These are phyloP conservation scores for Cylindroiulus punctatus DNA, from an alignment of 2,888 invertebrate genomes.

Conservation along the genomic window DNA sequence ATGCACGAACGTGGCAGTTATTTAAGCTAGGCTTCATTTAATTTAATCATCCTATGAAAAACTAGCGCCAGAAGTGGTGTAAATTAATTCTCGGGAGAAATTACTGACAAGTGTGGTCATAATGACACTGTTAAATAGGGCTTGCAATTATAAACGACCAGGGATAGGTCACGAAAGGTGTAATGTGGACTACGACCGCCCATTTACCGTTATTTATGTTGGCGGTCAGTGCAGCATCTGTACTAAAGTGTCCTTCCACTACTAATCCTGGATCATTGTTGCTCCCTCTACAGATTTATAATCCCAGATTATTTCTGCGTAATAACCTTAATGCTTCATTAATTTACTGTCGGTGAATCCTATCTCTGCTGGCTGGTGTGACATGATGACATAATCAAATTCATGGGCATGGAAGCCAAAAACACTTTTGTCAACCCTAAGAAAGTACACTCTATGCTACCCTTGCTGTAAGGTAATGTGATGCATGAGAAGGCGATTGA, in stretches of 20 bases:
- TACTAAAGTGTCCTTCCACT: neutral
- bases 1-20: neutral
- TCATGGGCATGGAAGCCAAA: neutral
- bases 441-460: too few species aligned
- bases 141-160: slow-evolving; percentile 29
- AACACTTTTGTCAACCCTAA: too few species aligned
- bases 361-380: neutral
- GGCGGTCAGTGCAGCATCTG: slow-evolving; percentile 14
- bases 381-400: neutral
- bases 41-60: neutral
- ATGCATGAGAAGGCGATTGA: too few species aligned
- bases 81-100: slow-evolving; percentile 25
- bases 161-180: neutral
- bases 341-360: neutral
- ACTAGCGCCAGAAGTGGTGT: neutral
- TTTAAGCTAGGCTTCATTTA: neutral
- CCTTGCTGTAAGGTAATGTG: too few species aligned
- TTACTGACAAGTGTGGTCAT: slow-evolving; percentile 4
- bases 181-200: neutral
- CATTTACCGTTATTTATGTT: neutral
- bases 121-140: slow-evolving; percentile 16
- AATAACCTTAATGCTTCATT: slow-evolving; percentile 1
- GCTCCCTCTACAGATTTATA: neutral
- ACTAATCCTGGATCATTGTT: neutral
- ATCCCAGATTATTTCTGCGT: slow-evolving; percentile 5